phyloP scores from a whole-genome alignment of 2,113 vertebrate species.

The Ochotona princeps region DNA sequence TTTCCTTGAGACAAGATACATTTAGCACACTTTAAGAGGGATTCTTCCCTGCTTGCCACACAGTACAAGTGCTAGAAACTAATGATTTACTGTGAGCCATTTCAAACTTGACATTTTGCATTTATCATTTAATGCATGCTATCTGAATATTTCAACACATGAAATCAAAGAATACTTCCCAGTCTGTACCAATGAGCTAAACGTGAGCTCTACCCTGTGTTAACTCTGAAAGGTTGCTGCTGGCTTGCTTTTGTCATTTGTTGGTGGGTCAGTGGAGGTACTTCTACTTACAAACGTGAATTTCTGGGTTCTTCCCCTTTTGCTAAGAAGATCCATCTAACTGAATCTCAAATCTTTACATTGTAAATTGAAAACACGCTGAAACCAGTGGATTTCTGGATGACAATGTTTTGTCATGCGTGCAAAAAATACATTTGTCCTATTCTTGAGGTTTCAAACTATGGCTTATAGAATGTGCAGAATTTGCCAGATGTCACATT shows the following conservation, averaged over 20 bases:
- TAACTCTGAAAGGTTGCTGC: neutral
- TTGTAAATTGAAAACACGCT: conserved; percentile 62
- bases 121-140: conserved; percentile 68
- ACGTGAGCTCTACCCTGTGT: neutral
- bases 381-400: conserved; percentile 29
- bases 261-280: too few relatives aligned
- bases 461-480: conserved; percentile 67
- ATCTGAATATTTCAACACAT: conserved; percentile 67
- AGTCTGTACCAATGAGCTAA: conserved; percentile 60
- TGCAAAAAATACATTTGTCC: conserved; percentile 36
- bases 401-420: neutral
- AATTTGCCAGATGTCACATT: conserved; percentile 27
- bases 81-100: conserved; percentile 72
- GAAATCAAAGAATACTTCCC: conserved; percentile 70
- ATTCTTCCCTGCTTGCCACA: conserved; percentile 72
- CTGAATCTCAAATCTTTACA: conserved; percentile 38
- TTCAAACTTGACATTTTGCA: conserved; percentile 65
- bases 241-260: neutral
- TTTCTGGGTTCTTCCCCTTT: neutral
- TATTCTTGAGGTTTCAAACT: conserved; percentile 62
- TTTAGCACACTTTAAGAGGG: conserved; percentile 56
- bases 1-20: conserved; percentile 64
- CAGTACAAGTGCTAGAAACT: conserved; percentile 68
- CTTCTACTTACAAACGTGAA: neutral
- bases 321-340: conserved; percentile 47